A percentile compares a stretch with the other conserved stretches of the same genome.
phyloP scores from a whole-genome alignment of 1,140 invertebrate species.

The Trachymyrmex septentrionalis region DNA sequence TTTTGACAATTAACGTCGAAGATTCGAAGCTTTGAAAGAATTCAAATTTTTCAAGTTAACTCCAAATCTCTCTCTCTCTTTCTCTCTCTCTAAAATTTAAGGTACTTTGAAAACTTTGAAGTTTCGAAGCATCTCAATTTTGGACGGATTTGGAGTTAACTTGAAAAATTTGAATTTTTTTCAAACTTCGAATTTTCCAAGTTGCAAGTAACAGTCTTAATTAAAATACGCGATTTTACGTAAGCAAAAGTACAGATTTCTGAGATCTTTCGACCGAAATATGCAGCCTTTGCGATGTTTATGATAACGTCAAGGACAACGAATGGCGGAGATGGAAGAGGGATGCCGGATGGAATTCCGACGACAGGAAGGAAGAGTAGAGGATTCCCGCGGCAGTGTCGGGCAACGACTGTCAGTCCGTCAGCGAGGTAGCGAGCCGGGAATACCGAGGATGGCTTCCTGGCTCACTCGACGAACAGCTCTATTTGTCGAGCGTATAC shows the following conservation, averaged over 20 bases:
- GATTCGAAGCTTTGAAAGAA: no score
- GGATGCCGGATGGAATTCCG: constrained; percentile 33
- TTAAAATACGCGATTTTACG: neutral
- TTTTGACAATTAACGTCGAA: no score
- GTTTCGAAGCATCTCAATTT: no score
- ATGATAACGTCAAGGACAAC: neutral
- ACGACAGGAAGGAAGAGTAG: constrained; percentile 53
- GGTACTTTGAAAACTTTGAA: no score
- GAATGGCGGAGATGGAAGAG: constrained; percentile 26
- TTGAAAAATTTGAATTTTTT: no score
- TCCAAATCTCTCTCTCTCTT: no score
- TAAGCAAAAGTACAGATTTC: no score
- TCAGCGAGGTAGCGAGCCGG: constrained; percentile 77
- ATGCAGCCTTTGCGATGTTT: neutral
- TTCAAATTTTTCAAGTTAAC: no score
- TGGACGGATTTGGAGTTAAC: no score
- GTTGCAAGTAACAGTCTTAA: no score
- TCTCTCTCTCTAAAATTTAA: no score
- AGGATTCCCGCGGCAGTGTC: constrained; percentile 64
- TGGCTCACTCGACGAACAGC: constrained; percentile 82
- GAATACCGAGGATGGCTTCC: constrained; percentile 83
- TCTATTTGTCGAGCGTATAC: constrained; percentile 82
- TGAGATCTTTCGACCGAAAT: neutral
- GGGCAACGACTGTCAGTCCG: constrained; percentile 81
- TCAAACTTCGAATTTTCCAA: no score